These are phyloP conservation scores for Indicator maculatus DNA, from an alignment of 2,113 vertebrate species.

Conservation along the genomic window DNA sequence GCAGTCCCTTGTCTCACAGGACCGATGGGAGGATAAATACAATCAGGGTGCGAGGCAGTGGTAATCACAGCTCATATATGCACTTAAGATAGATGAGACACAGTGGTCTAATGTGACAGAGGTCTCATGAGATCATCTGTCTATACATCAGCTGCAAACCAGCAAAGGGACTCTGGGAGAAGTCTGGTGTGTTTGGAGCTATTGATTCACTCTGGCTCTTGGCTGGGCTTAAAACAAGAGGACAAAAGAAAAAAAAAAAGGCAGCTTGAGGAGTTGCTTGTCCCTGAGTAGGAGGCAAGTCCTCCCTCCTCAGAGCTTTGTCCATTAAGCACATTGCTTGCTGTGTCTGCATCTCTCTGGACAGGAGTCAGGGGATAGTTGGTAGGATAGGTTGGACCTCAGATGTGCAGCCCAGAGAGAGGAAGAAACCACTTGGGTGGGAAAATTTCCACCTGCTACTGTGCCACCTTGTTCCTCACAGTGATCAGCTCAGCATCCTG, in stretches of 20 bases:
- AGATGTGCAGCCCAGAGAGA: neutral
- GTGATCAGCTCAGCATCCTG: accelerated
- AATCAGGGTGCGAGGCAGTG: neutral
- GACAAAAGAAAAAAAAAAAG: neutral
- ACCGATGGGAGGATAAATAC: neutral
- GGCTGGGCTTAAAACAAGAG: constrained; percentile 2
- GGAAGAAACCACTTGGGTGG: neutral
- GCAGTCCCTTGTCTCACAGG: neutral
- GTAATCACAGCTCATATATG: constrained; percentile 21
- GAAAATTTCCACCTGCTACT: neutral
- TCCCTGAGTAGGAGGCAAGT: neutral
- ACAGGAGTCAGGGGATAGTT: neutral
- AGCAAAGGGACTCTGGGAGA: constrained; percentile 42
- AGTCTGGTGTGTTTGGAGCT: constrained; percentile 13
- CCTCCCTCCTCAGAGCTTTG: neutral
- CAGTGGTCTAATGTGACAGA: constrained; percentile 19
- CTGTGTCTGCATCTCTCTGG: neutral
- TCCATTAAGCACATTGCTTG: neutral
- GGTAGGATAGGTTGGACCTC: neutral
- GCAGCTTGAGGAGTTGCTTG: neutral
- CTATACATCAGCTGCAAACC: constrained; percentile 63
- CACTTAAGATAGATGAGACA: constrained; percentile 63
- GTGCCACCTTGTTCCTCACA: neutral
- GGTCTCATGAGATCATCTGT: constrained; percentile 65
- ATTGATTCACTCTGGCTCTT: constrained; percentile 34